Evolutionary conservation across 2,888 invertebrate genomes (phyloP).

Genomic region (Synergus japonicus): DNA sequence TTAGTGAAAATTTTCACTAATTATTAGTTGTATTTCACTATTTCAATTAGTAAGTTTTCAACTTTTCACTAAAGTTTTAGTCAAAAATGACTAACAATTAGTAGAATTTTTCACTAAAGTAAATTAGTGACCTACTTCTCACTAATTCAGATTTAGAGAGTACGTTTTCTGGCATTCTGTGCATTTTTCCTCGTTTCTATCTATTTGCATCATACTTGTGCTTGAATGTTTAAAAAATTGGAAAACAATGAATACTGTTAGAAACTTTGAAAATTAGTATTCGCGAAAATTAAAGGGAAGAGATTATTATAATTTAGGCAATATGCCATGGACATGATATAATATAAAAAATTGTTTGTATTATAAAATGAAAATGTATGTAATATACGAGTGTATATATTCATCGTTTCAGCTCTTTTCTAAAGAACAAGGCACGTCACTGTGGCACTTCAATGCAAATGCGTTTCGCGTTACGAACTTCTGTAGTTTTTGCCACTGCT

Average conservation of each 20-base stretch:
- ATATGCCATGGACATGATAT: too few species aligned
- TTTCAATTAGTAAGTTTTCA: too few species aligned
- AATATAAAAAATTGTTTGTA: neutral
- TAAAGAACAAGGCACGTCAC: constrained; percentile 58
- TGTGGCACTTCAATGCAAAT: constrained; percentile 54
- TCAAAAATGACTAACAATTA: too few species aligned
- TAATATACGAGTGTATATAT: neutral
- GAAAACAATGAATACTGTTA: neutral
- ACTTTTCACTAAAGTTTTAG: too few species aligned
- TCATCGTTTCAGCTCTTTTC: constrained; percentile 5
- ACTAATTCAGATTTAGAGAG: too few species aligned
- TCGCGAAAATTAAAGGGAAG: neutral
- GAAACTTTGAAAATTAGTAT: neutral
- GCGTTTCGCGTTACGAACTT: constrained; percentile 41
- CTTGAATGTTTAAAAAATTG: constrained; percentile 4
- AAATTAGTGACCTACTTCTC: too few species aligned
- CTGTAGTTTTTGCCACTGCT: constrained; percentile 63
- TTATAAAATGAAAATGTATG: neutral
- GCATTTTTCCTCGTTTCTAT: neutral
- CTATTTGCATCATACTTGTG: neutral
- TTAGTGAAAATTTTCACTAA: too few species aligned
- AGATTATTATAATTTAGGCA: neutral
- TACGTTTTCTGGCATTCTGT: constrained; percentile 6
- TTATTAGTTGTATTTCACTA: too few species aligned
- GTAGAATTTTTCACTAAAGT: too few species aligned